These are phyloP conservation scores for Lipotes vexillifer DNA, from an alignment of 2,113 vertebrate species.

Conservation along the genomic window DNA sequence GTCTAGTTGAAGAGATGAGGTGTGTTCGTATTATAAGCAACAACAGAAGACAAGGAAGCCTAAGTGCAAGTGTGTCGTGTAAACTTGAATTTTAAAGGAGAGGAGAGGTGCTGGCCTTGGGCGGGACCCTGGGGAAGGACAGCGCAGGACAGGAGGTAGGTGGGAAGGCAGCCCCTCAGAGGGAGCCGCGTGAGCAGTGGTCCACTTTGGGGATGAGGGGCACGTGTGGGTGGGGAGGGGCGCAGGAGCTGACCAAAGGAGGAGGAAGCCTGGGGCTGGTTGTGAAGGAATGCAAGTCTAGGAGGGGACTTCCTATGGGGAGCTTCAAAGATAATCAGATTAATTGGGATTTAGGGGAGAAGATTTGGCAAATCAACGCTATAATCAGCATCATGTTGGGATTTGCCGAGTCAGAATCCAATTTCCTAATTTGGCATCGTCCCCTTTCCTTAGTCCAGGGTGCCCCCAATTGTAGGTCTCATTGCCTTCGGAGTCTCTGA, in stretches of 20 bases:
- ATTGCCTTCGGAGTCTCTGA: neutral
- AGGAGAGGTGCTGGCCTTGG: neutral
- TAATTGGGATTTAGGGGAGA: conserved; percentile 16
- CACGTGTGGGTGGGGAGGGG: fast-evolving
- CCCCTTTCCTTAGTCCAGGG: neutral
- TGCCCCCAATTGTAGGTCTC: neutral
- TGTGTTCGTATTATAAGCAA: neutral
- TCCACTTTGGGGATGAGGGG: too few relatives aligned
- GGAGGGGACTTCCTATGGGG: neutral
- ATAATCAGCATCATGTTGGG: neutral
- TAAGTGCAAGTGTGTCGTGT: neutral
- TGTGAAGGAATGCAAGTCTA: neutral
- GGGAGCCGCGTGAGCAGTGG: fast-evolving
- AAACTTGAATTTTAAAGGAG: neutral
- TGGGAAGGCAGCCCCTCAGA: neutral
- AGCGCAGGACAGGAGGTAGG: fast-evolving
- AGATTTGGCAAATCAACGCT: neutral
- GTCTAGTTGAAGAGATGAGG: neutral
- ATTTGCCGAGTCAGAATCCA: conserved; percentile 35
- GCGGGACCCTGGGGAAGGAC: neutral
- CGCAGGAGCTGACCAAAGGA: neutral
- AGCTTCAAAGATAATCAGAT: conserved; percentile 47
- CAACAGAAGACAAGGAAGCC: neutral
- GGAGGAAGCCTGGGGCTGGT: neutral
- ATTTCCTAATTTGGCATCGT: neutral